Conservation (phyloP, 2,888 invertebrate species). For the Glaucopsyche alexis region DNA sequence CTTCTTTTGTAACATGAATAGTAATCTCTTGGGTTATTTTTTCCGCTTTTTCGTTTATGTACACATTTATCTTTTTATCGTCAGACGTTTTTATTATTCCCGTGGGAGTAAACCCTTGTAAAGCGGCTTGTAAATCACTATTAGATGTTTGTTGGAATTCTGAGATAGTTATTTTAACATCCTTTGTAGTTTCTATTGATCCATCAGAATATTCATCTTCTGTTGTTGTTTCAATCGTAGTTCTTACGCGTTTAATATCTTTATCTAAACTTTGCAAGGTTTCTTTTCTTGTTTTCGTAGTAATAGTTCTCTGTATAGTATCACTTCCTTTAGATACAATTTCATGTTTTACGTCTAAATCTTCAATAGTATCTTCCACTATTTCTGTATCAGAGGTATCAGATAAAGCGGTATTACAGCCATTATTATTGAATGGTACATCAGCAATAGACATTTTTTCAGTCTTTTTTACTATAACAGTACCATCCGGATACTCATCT, state of each 20-base stretch:
- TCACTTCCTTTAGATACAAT: constrained; percentile 56
- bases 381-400: constrained; percentile 59
- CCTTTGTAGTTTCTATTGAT: constrained; percentile 64
- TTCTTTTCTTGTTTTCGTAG: constrained; percentile 71
- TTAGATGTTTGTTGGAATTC: constrained; percentile 73
- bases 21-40: constrained; percentile 68
- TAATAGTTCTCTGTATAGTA: constrained; percentile 65
- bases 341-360: constrained; percentile 66
- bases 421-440: constrained; percentile 37
- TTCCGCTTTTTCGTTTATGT: constrained; percentile 65
- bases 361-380: constrained; percentile 66
- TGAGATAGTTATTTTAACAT: constrained; percentile 73
- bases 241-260: constrained; percentile 78
- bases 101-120: constrained; percentile 63
- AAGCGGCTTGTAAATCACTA: constrained; percentile 68
- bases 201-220: constrained; percentile 63
- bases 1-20: constrained; percentile 70
- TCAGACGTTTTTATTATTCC: constrained; percentile 68
- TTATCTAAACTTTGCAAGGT: constrained; percentile 72
- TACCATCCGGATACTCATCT: constrained; percentile 69
- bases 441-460: constrained; percentile 70
- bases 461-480: constrained; percentile 64
- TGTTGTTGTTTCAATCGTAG: constrained; percentile 76
- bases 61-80: constrained; percentile 73
- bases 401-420: constrained; percentile 48